Evolutionary conservation across 2,113 vertebrate species (phyloP).

Genomic region (Sturnus vulgaris): DNA sequence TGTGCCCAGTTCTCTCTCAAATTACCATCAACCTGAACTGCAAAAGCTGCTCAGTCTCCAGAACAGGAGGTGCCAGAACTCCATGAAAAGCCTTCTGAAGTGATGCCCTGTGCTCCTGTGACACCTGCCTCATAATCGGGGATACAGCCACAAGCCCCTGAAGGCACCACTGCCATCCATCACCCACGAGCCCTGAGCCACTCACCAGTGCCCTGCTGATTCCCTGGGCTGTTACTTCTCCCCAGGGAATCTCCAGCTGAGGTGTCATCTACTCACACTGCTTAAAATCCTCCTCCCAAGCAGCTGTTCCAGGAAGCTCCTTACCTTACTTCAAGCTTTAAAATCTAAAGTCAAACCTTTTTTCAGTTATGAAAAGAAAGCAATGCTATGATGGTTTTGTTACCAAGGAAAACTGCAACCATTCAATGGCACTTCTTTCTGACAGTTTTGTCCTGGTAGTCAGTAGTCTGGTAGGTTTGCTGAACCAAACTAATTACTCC

Average conservation of each 20-base stretch:
- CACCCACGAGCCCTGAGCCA: background rate
- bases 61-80: background rate
- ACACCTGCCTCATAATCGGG: background rate
- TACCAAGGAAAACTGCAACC: background rate
- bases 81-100: background rate
- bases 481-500: background rate
- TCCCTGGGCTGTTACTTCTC: background rate
- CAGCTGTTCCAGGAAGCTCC: background rate
- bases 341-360: background rate
- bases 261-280: background rate
- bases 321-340: background rate
- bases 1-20: background rate
- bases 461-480: background rate
- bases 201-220: background rate
- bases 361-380: background rate
- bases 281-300: background rate
- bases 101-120: background rate
- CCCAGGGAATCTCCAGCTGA: background rate
- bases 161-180: background rate
- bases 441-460: conserved; percentile 15
- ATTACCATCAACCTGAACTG: background rate
- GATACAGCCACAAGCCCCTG: background rate
- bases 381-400: background rate
- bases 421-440: background rate
- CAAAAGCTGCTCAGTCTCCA: background rate